Evolutionary conservation across 2,888 invertebrate species (phyloP), one percentile per base, ranked within the genome.

Genomic region (Drosophila gaucha): DNA sequence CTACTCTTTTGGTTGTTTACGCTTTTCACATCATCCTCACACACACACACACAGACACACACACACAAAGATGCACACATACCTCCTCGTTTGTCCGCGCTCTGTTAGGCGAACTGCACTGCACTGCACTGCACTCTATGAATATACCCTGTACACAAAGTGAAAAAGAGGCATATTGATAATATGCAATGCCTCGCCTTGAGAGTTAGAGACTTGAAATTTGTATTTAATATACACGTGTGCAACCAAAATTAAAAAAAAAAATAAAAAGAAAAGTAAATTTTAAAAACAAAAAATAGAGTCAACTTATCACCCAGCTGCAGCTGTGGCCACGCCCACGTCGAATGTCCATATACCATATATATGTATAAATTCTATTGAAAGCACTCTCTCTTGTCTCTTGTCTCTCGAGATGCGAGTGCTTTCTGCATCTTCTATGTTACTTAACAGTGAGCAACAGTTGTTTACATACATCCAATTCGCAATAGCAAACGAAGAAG

Each of bases 1-100:
- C 57, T 67, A 56, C 70, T 65, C 56, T 69, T 51, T 62, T 38
- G 64, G 70, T 64, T 64, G 69, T 57, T 54, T 46, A 55, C 55
- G 54, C 56, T 26, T 54, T 20, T 26, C 33, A 28, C 49, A 30
- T 24, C n/a, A 41, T 12, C 24, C n/a, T 30, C 2, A 30, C 31
- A 47, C 35, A 41, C 3, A 58, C 10, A 52, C 22, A 44, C 20
- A 24, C 16, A 30, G 16, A 35, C 12, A 36, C 14, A 35, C 5
- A 47, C 28, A 35, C 33, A 24, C 8, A 14, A 4, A 41, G 14
- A 41, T n/a, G n/a, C n/a, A n/a, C n/a, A n/a, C n/a, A n/a, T n/a
- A n/a, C n/a, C n/a, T n/a, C n/a, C n/a, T 28, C 9, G 28, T 28
- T 9, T 28, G 28, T 26, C 12, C 12, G 18, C 12, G 44, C 12